Conservation (phyloP, 2,113 vertebrate genomes). For the Gnathonemus echidnorhynchus region DNA sequence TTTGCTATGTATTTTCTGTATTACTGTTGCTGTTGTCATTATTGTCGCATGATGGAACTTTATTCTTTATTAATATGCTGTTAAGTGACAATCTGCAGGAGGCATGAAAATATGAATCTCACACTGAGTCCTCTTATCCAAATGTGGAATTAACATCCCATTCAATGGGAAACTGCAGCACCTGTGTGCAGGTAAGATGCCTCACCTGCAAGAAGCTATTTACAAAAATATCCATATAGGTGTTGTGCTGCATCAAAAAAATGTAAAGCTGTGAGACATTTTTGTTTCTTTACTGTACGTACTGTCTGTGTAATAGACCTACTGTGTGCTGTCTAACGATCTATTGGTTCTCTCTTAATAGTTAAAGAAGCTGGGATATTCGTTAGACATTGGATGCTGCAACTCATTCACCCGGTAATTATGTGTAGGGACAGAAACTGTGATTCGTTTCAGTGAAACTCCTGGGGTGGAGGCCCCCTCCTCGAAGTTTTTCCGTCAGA, state of each 20-base stretch:
- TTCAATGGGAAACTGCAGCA: neutral
- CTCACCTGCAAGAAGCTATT: neutral
- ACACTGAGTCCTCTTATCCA: neutral
- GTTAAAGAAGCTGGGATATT: neutral
- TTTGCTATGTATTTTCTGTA: neutral
- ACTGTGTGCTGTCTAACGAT: neutral
- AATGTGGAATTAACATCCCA: neutral
- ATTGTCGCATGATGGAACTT: neutral
- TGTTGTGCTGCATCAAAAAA: no score
- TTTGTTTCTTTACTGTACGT: no score
- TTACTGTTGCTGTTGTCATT: neutral
- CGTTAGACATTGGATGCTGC: neutral
- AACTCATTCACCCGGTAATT: neutral
- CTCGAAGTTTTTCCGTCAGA: neutral
- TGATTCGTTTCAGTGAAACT: neutral
- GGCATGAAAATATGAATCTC: neutral
- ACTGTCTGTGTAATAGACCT: neutral
- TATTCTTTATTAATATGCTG: neutral
- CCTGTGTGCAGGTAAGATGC: neutral
- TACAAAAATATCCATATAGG: no score
- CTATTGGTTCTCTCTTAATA: neutral
- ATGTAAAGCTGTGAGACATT: no score
- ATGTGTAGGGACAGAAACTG: neutral
- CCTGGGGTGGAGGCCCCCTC: neutral
- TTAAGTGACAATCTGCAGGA: no score